Evolutionary conservation across 2,888 invertebrate species (phyloP).

Genomic region (Spicauda simplicius): DNA sequence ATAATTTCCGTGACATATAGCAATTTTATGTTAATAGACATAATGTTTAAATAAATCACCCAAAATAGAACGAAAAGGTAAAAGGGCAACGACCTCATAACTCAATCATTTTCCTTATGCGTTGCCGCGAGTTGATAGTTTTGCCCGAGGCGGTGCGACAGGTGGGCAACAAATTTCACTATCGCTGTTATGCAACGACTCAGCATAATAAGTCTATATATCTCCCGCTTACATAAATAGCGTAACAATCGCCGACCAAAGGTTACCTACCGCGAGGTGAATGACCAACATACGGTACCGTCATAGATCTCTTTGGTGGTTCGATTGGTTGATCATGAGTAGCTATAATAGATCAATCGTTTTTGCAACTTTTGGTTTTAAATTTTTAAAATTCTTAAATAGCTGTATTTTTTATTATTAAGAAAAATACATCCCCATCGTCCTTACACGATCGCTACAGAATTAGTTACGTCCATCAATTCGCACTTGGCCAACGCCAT

Average conservation of each 20-base stretch:
- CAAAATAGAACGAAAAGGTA: no score
- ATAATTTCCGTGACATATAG: no score
- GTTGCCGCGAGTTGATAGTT: background rate
- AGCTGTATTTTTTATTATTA: no score
- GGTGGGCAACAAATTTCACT: slow-evolving; percentile 35
- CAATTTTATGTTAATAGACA: no score
- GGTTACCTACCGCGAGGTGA: slow-evolving; percentile 35
- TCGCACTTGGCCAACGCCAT: no score
- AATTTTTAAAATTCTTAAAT: background rate
- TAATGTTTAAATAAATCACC: no score
- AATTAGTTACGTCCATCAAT: no score
- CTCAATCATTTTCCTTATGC: background rate
- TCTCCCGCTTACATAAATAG: slow-evolving; percentile 37
- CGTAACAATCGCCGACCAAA: slow-evolving; percentile 37
- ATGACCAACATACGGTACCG: slow-evolving; percentile 29
- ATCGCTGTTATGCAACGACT: slow-evolving; percentile 37
- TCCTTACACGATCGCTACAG: no score
- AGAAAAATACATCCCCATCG: background rate
- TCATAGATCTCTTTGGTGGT: background rate
- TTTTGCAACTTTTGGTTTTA: background rate
- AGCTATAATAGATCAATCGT: background rate
- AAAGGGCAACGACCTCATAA: background rate
- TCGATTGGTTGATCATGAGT: background rate
- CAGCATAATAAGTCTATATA: slow-evolving; percentile 13
- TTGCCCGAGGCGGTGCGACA: background rate